phyloP scores from a whole-genome alignment of 2,113 vertebrate species.

The Upupa epops region DNA sequence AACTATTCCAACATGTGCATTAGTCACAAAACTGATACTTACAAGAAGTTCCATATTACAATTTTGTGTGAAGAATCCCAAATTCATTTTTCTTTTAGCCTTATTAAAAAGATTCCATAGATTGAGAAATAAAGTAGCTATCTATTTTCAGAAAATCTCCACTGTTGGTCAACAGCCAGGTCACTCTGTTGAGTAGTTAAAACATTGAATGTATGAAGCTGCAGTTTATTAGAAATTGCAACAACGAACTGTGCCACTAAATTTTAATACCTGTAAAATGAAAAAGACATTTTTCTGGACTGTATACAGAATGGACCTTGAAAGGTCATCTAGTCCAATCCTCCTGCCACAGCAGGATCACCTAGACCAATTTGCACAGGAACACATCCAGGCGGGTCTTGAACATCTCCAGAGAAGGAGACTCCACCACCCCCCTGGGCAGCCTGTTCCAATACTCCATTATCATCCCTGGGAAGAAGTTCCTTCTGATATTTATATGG shows the following conservation, averaged over 20 bases:
- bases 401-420: no score
- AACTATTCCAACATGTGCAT: background rate
- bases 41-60: background rate
- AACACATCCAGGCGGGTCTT: no score
- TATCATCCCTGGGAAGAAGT: no score
- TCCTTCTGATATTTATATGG: no score
- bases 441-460: no score
- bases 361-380: no score
- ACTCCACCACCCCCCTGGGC: no score
- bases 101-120: background rate
- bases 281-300: background rate
- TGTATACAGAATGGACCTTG: no score
- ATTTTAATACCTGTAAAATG: background rate
- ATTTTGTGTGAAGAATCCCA: background rate
- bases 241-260: background rate
- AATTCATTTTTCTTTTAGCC: background rate
- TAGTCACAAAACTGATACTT: background rate
- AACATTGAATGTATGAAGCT: background rate
- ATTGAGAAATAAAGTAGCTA: background rate
- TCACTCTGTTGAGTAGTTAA: background rate
- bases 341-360: no score
- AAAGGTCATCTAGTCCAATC: no score
- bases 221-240: background rate
- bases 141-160: background rate
- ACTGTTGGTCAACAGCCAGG: background rate